Conservation (phyloP, 2,113 vertebrate genomes). For the Oreochromis niloticus region DNA sequence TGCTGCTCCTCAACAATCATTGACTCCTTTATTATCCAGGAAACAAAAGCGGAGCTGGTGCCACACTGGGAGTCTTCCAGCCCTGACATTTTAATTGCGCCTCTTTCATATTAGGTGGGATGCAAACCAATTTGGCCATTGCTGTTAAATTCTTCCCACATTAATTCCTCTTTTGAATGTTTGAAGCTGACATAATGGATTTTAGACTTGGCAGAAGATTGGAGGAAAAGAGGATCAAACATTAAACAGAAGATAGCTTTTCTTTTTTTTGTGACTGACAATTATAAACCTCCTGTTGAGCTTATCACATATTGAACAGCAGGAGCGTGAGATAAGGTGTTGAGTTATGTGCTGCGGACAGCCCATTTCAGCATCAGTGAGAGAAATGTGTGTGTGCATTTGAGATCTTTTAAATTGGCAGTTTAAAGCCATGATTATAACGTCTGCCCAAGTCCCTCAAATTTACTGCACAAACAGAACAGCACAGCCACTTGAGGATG, state of each 20-base stretch:
- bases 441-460: not conserved
- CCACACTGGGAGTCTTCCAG: slow-evolving; percentile 6
- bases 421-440: not conserved
- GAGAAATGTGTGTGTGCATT: not conserved
- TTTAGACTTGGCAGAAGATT: slow-evolving; percentile 42
- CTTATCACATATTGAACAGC: slow-evolving; percentile 24
- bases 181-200: slow-evolving; percentile 38
- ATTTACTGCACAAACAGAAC: not conserved
- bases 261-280: not conserved
- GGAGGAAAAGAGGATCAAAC: slow-evolving; percentile 46
- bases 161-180: slow-evolving; percentile 49
- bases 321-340: slow-evolving; percentile 22
- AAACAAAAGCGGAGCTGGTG: slow-evolving; percentile 32
- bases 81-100: slow-evolving; percentile 46
- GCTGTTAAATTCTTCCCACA: slow-evolving; percentile 20
- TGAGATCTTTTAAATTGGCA: not conserved
- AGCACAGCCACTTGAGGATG: not conserved
- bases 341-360: not conserved
- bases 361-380: not conserved
- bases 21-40: slow-evolving; percentile 23
- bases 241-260: not conserved
- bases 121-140: slow-evolving; percentile 41
- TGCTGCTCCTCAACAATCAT: slow-evolving; percentile 18
- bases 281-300: slow-evolving; percentile 40
- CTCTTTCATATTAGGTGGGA: slow-evolving; percentile 36